phyloP scores from a whole-genome alignment of 2,113 vertebrate species.

The Hippotragus niger region DNA sequence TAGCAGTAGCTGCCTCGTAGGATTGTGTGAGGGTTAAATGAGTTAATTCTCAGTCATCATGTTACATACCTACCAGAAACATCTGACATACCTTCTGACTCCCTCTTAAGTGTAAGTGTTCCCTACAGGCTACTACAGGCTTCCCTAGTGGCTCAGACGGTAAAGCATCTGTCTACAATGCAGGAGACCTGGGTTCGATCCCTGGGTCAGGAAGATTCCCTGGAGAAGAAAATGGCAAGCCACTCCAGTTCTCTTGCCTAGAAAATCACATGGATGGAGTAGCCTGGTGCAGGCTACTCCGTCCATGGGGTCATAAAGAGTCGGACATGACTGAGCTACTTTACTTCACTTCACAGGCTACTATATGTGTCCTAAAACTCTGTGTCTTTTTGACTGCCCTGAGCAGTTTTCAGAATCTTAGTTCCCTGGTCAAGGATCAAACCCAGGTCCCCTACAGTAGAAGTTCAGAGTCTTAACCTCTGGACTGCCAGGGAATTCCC shows the following conservation, averaged over 20 bases:
- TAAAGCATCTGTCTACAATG: too few species aligned
- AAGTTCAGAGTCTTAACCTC: neutral
- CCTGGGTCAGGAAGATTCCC: too few species aligned
- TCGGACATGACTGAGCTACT: too few species aligned
- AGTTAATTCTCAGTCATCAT: neutral
- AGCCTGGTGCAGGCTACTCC: too few species aligned
- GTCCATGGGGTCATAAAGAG: too few species aligned
- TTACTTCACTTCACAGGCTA: neutral
- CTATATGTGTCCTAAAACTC: neutral
- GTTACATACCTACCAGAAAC: neutral
- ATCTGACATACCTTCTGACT: neutral
- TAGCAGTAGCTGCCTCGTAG: neutral
- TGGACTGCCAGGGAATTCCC: neutral
- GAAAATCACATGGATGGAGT: too few species aligned
- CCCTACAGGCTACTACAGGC: neutral
- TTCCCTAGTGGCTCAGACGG: too few species aligned
- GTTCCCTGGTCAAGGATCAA: neutral
- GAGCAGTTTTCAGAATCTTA: neutral
- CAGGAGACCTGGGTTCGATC: too few species aligned
- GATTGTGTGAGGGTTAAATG: neutral
- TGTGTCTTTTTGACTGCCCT: neutral
- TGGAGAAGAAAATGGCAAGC: too few species aligned
- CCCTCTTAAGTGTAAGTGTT: neutral
- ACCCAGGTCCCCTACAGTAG: neutral
- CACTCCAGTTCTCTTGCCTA: too few species aligned